These are phyloP conservation scores for Colistium nudipinnis DNA, from an alignment of 2,113 vertebrate species.

Conservation along the genomic window DNA sequence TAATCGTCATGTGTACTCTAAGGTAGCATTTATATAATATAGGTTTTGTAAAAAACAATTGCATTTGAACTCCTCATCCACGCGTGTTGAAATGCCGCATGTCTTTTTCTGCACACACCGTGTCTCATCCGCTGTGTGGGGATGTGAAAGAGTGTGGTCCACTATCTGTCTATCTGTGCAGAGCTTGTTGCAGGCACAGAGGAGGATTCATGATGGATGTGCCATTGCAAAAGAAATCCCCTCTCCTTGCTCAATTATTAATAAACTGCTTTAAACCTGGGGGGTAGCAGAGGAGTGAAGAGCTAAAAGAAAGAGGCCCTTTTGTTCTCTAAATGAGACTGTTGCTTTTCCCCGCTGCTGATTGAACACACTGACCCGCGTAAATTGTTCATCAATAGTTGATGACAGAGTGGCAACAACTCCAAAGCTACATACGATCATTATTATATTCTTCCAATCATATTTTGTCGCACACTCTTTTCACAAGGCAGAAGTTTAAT, in stretches of 20 bases:
- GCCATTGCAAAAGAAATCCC: slow-evolving; percentile 25
- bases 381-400: not conserved
- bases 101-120: slow-evolving; percentile 1
- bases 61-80: slow-evolving; percentile 10
- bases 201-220: slow-evolving; percentile 53
- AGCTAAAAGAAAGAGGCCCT: slow-evolving; percentile 14
- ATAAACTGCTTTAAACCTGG: slow-evolving; percentile 60
- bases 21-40: not conserved
- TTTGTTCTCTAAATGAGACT: slow-evolving; percentile 33
- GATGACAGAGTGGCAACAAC: not conserved
- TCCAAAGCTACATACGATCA: not conserved
- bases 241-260: slow-evolving; percentile 62
- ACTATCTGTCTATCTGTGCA: slow-evolving; percentile 27
- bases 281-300: slow-evolving; percentile 30
- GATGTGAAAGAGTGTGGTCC: slow-evolving; percentile 7
- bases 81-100: slow-evolving; percentile 2
- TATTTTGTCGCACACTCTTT: too few species aligned
- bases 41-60: not conserved
- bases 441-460: not conserved
- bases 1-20: not conserved
- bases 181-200: slow-evolving; percentile 41
- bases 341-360: slow-evolving; percentile 10
- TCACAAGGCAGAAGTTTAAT: too few species aligned
- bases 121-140: slow-evolving; percentile 7
- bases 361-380: slow-evolving; percentile 7